Evolutionary conservation across 2,113 vertebrate species (phyloP).

Genomic region (Sinocyclocheilus anophthalmus): DNA sequence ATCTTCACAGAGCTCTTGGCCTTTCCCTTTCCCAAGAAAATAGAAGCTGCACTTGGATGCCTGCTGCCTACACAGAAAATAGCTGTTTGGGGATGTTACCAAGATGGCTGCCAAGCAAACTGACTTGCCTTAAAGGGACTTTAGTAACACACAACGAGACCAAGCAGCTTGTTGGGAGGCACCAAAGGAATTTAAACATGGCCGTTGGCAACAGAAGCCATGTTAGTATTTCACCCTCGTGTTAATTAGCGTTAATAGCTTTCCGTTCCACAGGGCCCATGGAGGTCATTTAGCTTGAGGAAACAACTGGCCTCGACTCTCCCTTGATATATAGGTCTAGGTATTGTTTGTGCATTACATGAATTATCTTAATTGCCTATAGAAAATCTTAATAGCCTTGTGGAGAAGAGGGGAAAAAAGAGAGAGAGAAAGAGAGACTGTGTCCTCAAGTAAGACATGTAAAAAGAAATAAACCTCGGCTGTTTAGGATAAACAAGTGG

Average conservation of each 20-base stretch:
- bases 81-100: neutral
- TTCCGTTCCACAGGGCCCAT: conserved; percentile 61
- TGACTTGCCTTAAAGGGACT: conserved; percentile 22
- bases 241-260: conserved; percentile 71
- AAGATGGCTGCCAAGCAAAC: neutral
- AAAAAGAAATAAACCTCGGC: conserved; percentile 61
- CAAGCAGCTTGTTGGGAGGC: conserved; percentile 44
- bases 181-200: conserved; percentile 55
- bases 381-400: conserved; percentile 56
- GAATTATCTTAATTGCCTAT: conserved; percentile 65
- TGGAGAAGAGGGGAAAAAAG: conserved; percentile 21
- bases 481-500: conserved; percentile 53
- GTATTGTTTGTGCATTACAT: conserved; percentile 65
- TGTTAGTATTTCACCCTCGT: conserved; percentile 65
- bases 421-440: conserved; percentile 20
- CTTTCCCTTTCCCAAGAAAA: neutral
- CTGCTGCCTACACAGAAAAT: too few relatives aligned
- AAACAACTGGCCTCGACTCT: conserved; percentile 58
- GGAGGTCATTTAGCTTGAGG: conserved; percentile 67
- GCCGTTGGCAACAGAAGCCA: conserved; percentile 59
- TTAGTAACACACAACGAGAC: conserved; percentile 22
- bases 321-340: conserved; percentile 59
- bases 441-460: conserved; percentile 68
- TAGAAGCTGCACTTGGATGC: too few relatives aligned
- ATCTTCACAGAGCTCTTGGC: neutral